phyloP scores from a whole-genome alignment of 2,888 invertebrate species.

The Opisthograptis luteolata region DNA sequence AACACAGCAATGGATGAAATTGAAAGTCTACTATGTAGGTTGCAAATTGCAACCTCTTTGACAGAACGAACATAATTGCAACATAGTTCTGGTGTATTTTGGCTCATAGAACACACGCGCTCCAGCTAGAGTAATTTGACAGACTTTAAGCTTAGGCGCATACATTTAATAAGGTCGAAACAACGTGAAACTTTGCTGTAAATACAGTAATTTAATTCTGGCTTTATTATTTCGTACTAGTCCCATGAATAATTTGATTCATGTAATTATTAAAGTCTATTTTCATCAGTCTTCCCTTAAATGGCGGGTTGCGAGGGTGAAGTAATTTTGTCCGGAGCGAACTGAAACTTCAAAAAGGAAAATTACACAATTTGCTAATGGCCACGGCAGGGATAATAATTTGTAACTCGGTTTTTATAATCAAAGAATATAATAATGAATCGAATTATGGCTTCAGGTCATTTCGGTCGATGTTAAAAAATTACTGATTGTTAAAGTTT shows the following conservation, averaged over 20 bases:
- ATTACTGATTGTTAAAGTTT: not conserved
- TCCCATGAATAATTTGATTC: conserved; percentile 58
- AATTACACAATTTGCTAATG: conserved; percentile 82
- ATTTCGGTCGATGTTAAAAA: conserved; percentile 17
- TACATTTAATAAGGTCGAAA: not conserved
- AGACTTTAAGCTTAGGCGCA: too few relatives aligned
- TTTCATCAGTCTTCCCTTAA: conserved; percentile 72
- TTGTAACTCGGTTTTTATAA: conserved; percentile 69
- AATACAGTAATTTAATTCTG: conserved; percentile 22
- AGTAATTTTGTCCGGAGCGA: conserved; percentile 74
- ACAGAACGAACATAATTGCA: too few relatives aligned
- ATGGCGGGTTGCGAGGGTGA: conserved; percentile 70
- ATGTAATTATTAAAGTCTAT: conserved; percentile 67
- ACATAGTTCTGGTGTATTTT: too few relatives aligned
- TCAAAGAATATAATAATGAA: conserved; percentile 59
- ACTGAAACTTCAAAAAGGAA: conserved; percentile 78
- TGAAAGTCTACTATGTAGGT: too few relatives aligned
- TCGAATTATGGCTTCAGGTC: conserved; percentile 33
- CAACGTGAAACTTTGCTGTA: conserved; percentile 4
- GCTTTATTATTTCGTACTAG: conserved; percentile 38
- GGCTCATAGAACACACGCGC: too few relatives aligned
- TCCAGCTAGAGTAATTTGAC: too few relatives aligned
- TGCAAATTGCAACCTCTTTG: too few relatives aligned
- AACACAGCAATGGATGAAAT: too few relatives aligned
- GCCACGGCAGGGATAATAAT: conserved; percentile 69